Base-by-base conservation (phyloP, 2,888 invertebrate species). In the Standfussiana lucernea region DNA sequence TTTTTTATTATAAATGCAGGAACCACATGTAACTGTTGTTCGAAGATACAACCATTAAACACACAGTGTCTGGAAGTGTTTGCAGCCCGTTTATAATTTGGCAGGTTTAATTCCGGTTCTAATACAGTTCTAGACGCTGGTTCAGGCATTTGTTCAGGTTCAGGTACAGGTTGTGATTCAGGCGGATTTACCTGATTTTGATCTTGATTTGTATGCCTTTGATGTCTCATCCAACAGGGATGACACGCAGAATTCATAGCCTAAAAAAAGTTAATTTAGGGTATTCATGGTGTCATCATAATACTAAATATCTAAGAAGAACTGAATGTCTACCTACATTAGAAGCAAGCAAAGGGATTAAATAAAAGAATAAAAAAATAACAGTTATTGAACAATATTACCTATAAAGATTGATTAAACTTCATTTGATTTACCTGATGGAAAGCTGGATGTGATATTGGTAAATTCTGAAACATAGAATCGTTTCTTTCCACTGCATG, bases 401-500 rank as follows among this genome's bases (percentile, higher is more conserved):
- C 37, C 37, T 37, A 37, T 37, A 37, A 37, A 37, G 42, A 42
- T 1, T 45, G 32, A 15, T 45, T 62, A 37, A 37, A 45, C 28
- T 21, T 35, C 11, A 32, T 42, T 47, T 47, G 47, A 45, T 28
- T 47, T 66, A 68, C 68, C 37, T 53, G 37, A 68, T 68, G 53
- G 68, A 68, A 68, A 53, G 50, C 68, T 68, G 53, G n/a, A 35
- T 67, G 67, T 67, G 67, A 67, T 6, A 24, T 67, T n/a, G 67
- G 35, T 67, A 50, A 67, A 67, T 40, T n/a, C 37, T 53, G 35
- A 24, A 68, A 24, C 11, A 53, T 68, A 6, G 32, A 53, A 45
- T 45, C 15, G 15, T 15, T 45, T 45, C 45, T 45, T 45, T 45
- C 15, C 45, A 37, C 68, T 40, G n/a, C 37, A 68, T 68, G 68